phyloP scores from a whole-genome alignment of 2,113 vertebrate species.

The Elachura formosa region DNA sequence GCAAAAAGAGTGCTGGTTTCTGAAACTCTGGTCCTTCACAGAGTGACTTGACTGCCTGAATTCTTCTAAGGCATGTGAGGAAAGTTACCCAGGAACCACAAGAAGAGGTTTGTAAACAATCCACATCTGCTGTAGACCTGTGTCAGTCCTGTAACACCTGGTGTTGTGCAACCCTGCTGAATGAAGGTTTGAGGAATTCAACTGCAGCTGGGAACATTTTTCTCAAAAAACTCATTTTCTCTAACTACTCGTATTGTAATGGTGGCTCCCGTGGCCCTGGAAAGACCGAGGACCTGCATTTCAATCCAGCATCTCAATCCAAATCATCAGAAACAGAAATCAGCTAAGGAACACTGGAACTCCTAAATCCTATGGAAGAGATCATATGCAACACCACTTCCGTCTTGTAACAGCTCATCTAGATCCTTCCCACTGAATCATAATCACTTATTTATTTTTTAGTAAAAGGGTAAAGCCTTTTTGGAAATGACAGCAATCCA shows the following conservation, averaged over 20 bases:
- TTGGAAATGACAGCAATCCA: background rate
- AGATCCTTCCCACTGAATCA: background rate
- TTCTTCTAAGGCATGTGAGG: background rate
- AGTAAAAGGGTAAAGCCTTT: background rate
- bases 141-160: background rate
- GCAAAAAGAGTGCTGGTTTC: background rate
- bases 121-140: background rate
- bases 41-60: background rate
- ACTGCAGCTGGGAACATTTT: background rate
- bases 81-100: background rate
- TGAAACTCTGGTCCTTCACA: background rate
- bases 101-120: background rate
- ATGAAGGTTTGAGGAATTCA: background rate
- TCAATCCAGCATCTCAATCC: background rate
- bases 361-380: background rate
- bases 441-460: background rate
- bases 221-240: background rate
- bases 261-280: background rate
- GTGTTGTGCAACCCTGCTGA: background rate
- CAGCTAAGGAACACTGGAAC: background rate
- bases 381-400: background rate
- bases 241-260: background rate
- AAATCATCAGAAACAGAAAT: background rate
- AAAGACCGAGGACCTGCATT: background rate
- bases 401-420: background rate